phyloP scores from a whole-genome alignment of 2,888 invertebrate genomes.

The Actias luna region DNA sequence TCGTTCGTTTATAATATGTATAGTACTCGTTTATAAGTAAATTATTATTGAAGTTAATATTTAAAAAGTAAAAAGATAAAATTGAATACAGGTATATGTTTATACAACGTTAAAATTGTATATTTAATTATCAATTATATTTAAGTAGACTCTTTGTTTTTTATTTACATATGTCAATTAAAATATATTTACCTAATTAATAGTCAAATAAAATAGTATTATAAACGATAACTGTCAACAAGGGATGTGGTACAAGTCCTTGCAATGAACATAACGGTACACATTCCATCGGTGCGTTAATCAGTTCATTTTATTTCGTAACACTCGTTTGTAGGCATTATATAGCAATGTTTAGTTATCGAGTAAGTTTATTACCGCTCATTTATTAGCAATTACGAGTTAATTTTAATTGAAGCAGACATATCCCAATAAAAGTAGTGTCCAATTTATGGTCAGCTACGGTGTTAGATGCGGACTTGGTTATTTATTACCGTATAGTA shows the following conservation, averaged over 20 bases:
- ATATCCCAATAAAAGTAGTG: slow-evolving; percentile 61
- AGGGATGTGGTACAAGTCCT: background rate
- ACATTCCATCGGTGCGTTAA: background rate
- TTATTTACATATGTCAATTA: background rate
- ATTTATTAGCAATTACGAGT: slow-evolving; percentile 67
- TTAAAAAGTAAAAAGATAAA: too few species aligned
- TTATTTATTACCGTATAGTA: slow-evolving; percentile 61
- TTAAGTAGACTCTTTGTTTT: background rate
- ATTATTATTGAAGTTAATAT: too few species aligned
- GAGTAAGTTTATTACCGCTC: slow-evolving; percentile 28
- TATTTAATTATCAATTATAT: background rate
- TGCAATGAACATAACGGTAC: slow-evolving; percentile 7
- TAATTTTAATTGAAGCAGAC: slow-evolving; percentile 59
- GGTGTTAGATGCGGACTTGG: slow-evolving; percentile 53
- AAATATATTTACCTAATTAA: background rate
- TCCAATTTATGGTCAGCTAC: slow-evolving; percentile 64
- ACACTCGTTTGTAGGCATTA: slow-evolving; percentile 22
- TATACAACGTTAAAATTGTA: too few species aligned
- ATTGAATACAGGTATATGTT: too few species aligned
- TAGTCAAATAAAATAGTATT: background rate
- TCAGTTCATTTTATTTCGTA: slow-evolving; percentile 8
- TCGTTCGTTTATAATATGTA: too few species aligned
- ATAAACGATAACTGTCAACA: slow-evolving; percentile 1
- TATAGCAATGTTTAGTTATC: slow-evolving; percentile 28
- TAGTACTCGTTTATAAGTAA: too few species aligned